Evolutionary conservation across 2,888 invertebrate genomes (phyloP).

Genomic region (Clostera curtula): DNA sequence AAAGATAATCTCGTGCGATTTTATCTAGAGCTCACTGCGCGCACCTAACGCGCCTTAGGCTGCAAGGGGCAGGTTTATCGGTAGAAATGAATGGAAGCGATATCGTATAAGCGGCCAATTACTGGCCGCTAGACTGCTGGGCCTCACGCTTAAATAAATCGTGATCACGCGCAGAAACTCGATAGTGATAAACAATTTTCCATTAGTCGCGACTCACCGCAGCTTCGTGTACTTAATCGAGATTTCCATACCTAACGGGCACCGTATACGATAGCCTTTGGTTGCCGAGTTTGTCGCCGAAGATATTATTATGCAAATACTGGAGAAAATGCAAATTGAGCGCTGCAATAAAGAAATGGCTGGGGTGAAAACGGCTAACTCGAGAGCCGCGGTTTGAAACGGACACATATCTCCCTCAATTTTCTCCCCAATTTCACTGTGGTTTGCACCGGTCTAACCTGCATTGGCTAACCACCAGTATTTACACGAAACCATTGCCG

Average conservation of each 20-base stretch:
- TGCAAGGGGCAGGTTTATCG: constrained; percentile 50
- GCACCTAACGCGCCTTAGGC: constrained; percentile 35
- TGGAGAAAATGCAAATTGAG: constrained; percentile 58
- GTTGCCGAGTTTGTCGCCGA: constrained; percentile 53
- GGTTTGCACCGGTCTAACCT: too few species aligned
- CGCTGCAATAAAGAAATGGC: constrained; percentile 52
- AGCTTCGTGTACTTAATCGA: too few species aligned
- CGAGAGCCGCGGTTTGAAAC: constrained; percentile 38
- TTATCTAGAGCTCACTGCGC: constrained; percentile 37
- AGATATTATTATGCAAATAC: constrained; percentile 61
- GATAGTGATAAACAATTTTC: constrained; percentile 66
- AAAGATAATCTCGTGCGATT: constrained; percentile 40
- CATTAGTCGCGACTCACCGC: constrained; percentile 41
- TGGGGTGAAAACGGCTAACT: constrained; percentile 37
- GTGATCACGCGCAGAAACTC: constrained; percentile 56
- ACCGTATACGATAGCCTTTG: constrained; percentile 49
- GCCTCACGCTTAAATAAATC: constrained; percentile 59
- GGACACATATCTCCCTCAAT: too few species aligned
- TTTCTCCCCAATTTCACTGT: too few species aligned
- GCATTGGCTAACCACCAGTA: too few species aligned
- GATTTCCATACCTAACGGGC: constrained; percentile 53
- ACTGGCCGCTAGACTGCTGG: constrained; percentile 50
- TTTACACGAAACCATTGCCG: constrained; percentile 22
- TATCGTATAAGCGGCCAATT: constrained; percentile 67
- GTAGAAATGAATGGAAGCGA: constrained; percentile 65